Conservation (phyloP, 1,140 invertebrate genomes). For the Ectropis grisescens region DNA sequence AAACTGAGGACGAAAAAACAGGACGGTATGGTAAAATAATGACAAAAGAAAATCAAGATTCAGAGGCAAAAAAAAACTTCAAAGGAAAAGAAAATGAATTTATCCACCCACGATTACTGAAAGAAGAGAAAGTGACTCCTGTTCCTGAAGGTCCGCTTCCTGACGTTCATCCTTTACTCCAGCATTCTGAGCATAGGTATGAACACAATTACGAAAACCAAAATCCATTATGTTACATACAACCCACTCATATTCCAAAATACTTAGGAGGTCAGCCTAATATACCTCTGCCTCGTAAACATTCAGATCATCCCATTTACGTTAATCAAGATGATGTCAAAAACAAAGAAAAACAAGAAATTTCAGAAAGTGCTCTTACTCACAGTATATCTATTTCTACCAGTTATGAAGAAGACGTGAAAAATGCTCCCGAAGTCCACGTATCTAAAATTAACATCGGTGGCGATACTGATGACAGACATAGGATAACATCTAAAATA, state of each 20-base stretch:
- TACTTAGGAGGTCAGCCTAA: slow-evolving; percentile 72
- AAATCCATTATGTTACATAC: slow-evolving; percentile 73
- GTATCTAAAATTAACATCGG: slow-evolving; percentile 64
- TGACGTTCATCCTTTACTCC: slow-evolving; percentile 76
- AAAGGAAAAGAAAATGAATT: slow-evolving; percentile 64
- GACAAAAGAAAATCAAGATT: slow-evolving; percentile 47
- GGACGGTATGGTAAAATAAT: slow-evolving; percentile 52
- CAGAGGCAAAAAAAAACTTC: slow-evolving; percentile 65
- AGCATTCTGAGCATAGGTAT: slow-evolving; percentile 83
- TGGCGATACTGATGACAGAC: slow-evolving; percentile 34
- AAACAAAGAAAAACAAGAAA: slow-evolving; percentile 31
- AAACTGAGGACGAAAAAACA: slow-evolving; percentile 50
- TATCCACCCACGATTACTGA: slow-evolving; percentile 55
- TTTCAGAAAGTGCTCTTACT: slow-evolving; percentile 52
- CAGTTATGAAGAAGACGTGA: slow-evolving; percentile 43
- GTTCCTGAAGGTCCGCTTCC: slow-evolving; percentile 62
- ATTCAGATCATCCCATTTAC: slow-evolving; percentile 53
- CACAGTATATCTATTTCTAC: slow-evolving; percentile 60
- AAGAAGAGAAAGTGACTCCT: slow-evolving; percentile 61
- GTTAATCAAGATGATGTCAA: slow-evolving; percentile 60
- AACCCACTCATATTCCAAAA: slow-evolving; percentile 75
- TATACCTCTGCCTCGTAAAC: slow-evolving; percentile 40
- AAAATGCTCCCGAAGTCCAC: slow-evolving; percentile 43
- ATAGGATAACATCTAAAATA: slow-evolving; percentile 30
- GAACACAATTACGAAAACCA: slow-evolving; percentile 74